Percentiles rank a stretch among this genome's conserved stretches.
Conservation (phyloP, 2,888 invertebrate species). For the Cheilosia vulpina region DNA sequence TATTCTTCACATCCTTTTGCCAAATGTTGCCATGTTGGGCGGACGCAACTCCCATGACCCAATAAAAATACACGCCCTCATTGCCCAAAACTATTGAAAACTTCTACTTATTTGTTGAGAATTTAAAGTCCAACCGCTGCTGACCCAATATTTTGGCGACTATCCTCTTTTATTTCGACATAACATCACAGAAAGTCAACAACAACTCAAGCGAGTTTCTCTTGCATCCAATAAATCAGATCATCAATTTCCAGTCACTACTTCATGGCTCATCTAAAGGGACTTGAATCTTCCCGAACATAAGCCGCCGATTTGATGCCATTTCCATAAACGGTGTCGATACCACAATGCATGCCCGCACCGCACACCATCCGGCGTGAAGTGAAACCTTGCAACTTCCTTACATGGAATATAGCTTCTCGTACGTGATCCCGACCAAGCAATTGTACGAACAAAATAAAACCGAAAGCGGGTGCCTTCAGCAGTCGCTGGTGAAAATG, state of each 20-base stretch:
- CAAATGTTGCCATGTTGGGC: too few species aligned
- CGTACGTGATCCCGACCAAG: conserved; percentile 51
- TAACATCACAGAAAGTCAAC: background rate
- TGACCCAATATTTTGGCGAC: background rate
- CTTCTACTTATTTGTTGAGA: background rate
- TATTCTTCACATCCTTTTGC: too few species aligned
- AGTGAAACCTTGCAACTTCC: conserved; percentile 64
- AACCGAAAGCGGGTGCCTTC: conserved; percentile 43
- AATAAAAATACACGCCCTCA: too few species aligned
- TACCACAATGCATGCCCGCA: background rate
- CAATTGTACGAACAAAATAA: conserved; percentile 42
- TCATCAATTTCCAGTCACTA: background rate
- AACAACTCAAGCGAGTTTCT: conserved; percentile 22
- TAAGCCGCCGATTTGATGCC: conserved; percentile 14
- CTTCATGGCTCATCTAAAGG: conserved; percentile 27
- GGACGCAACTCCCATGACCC: too few species aligned
- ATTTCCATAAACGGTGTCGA: conserved; percentile 46
- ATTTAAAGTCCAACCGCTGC: background rate
- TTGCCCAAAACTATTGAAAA: too few species aligned
- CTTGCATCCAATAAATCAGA: conserved; percentile 12
- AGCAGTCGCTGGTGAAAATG: conserved; percentile 1
- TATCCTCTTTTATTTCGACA: background rate
- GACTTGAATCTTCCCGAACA: conserved; percentile 27
- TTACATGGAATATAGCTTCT: conserved; percentile 36
- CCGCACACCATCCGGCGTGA: background rate